Evolutionary conservation across 2,888 invertebrate genomes (phyloP).

Genomic region (Tuberolachnus salignus): DNA sequence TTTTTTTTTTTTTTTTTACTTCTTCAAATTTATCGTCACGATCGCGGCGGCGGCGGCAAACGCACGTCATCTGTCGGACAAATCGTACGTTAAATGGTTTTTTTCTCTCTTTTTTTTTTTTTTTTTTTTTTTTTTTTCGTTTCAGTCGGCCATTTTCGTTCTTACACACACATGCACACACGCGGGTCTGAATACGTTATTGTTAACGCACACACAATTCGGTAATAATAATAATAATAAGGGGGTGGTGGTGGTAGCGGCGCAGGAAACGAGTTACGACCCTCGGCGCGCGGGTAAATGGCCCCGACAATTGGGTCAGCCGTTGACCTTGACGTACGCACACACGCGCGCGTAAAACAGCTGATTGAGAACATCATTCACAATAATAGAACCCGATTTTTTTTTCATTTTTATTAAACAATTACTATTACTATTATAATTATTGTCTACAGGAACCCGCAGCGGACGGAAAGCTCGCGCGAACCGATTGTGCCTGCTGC

Average conservation of each 20-base stretch:
- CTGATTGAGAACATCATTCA: slow-evolving; percentile 13
- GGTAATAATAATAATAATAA: not conserved
- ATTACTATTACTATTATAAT: too few relatives aligned
- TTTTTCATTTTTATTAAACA: not conserved
- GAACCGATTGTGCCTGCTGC: too few relatives aligned
- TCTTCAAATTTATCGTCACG: slow-evolving; percentile 19
- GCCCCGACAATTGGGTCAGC: slow-evolving; percentile 48
- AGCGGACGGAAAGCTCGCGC: not conserved
- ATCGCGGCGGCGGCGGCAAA: not conserved
- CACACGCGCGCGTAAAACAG: slow-evolving; percentile 12
- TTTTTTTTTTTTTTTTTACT: not conserved
- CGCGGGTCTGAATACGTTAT: not conserved
- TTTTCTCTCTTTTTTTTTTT: not conserved
- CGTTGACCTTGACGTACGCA: slow-evolving; percentile 42
- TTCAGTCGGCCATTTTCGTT: slow-evolving; percentile 31
- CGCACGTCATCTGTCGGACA: slow-evolving; percentile 48
- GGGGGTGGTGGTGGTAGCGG: slow-evolving; percentile 18
- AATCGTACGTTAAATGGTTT: not conserved
- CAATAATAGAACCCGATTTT: not conserved
- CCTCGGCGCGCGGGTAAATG: slow-evolving; percentile 38
- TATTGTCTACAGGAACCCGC: not conserved
- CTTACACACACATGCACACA: too few relatives aligned
- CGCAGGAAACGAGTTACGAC: slow-evolving; percentile 36
- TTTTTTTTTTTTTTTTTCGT: not conserved
- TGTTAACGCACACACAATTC: not conserved